Evolutionary conservation across 2,888 invertebrate species (phyloP).

Genomic region (Eupithecia dodoneata): DNA sequence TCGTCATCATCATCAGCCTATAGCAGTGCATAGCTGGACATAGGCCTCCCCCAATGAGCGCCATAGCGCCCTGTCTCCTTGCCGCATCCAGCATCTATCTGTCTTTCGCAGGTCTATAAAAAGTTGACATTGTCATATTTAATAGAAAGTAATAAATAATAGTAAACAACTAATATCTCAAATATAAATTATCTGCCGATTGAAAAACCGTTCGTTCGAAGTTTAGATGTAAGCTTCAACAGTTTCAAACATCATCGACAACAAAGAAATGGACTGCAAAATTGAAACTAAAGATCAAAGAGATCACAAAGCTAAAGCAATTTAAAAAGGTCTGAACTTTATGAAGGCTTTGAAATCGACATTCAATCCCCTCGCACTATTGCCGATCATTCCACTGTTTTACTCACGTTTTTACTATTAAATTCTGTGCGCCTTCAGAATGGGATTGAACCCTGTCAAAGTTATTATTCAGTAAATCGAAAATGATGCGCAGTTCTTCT

Average conservation of each 20-base stretch:
- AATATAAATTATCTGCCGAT: background rate
- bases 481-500: background rate
- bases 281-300: constrained; percentile 11
- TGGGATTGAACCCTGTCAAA: background rate
- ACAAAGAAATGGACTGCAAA: constrained; percentile 10
- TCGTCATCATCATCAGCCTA: too few relatives aligned
- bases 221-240: background rate
- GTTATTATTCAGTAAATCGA: background rate
- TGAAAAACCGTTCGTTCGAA: background rate
- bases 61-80: too few relatives aligned
- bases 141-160: background rate
- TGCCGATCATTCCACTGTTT: constrained; percentile 34
- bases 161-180: background rate
- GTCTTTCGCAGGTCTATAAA: too few relatives aligned
- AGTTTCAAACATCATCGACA: background rate
- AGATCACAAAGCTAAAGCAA: constrained; percentile 19
- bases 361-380: constrained; percentile 35
- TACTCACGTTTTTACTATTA: constrained; percentile 8
- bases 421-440: constrained; percentile 25
- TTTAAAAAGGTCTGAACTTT: constrained; percentile 29
- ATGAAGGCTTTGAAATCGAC: constrained; percentile 22
- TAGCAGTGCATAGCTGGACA: too few relatives aligned
- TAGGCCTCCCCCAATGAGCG: too few relatives aligned
- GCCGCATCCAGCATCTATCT: too few relatives aligned
- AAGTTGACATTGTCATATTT: too few relatives aligned